Evolutionary conservation across 2,797 vertebrate species (phyloP).

Genomic region (Labroides dimidiatus): DNA sequence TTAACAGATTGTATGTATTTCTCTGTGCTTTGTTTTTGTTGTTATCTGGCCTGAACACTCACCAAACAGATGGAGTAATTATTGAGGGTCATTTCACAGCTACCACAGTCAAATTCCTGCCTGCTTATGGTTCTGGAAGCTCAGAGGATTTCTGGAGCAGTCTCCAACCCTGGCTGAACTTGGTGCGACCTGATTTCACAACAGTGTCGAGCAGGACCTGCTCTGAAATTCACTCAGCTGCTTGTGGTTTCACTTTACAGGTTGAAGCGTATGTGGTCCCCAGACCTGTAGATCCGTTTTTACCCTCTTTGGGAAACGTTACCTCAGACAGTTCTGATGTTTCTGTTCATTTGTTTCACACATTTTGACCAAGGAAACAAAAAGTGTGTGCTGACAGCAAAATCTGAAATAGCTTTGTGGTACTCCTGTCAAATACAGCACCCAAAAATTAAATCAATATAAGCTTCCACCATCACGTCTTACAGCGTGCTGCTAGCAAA

Average conservation of each 20-base stretch:
- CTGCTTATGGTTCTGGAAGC: constrained; percentile 23
- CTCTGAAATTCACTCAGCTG: not conserved
- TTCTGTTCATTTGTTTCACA: not conserved
- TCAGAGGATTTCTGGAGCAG: constrained; percentile 21
- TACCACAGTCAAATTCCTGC: constrained; percentile 12
- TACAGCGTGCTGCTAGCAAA: no score
- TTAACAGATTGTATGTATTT: not conserved
- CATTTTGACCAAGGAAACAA: not conserved
- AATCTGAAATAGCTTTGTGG: not conserved
- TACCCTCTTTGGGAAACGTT: constrained; percentile 7
- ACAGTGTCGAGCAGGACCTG: not conserved
- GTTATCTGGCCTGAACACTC: constrained; percentile 5
- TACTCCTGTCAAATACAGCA: no score
- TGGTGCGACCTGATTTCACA: constrained; percentile 15
- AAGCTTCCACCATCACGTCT: no score
- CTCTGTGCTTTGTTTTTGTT: not conserved
- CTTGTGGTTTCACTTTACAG: constrained; percentile 35
- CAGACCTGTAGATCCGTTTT: constrained; percentile 12
- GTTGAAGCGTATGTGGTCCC: not conserved
- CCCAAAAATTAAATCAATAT: no score
- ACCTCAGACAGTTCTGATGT: not conserved
- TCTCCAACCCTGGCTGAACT: constrained; percentile 13
- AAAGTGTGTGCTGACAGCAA: not conserved
- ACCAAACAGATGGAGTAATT: constrained; percentile 21
- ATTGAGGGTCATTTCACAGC: constrained; percentile 17